These are phyloP conservation scores for Hydractinia echinata DNA, from an alignment of 30 jellyfish, hydroid and myxozoan genomes.

Conservation along the genomic window DNA sequence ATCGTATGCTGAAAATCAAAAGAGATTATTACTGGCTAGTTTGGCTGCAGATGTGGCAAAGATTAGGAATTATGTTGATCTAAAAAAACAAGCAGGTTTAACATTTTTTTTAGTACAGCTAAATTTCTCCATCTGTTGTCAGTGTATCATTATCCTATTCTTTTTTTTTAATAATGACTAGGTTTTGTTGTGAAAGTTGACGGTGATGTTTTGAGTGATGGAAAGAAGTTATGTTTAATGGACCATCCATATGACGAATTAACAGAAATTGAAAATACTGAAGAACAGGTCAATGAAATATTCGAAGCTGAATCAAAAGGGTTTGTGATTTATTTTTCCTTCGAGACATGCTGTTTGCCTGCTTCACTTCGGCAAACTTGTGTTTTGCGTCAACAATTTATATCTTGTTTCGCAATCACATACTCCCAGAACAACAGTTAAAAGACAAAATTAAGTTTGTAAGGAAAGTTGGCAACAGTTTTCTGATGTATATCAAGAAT, in stretches of 20 bases:
- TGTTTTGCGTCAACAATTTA: no score
- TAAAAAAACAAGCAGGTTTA: slow-evolving; percentile 57
- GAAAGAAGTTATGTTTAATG: background rate
- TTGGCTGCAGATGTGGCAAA: slow-evolving; percentile 72
- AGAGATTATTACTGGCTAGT: slow-evolving; percentile 59
- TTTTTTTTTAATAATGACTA: background rate
- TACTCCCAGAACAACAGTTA: no score
- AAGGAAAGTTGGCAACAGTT: no score
- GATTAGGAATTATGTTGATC: slow-evolving; percentile 37
- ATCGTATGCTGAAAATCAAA: slow-evolving; percentile 58
- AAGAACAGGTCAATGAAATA: background rate
- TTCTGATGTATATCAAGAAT: no score
- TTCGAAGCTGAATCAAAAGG: background rate
- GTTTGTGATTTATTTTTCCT: background rate
- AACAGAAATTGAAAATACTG: background rate
- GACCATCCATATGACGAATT: background rate
- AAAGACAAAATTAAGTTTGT: no score
- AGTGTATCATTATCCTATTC: background rate
- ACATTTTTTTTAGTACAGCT: background rate
- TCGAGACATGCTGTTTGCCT: no score
- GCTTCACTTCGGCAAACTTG: no score
- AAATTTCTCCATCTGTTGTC: background rate
- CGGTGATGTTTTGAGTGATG: background rate
- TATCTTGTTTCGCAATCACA: no score
- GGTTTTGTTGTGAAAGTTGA: background rate